Percentiles rank a stretch among this genome's conserved stretches.
phyloP scores from a whole-genome alignment of 2,888 invertebrate genomes.

The Mesochorus sp. region DNA sequence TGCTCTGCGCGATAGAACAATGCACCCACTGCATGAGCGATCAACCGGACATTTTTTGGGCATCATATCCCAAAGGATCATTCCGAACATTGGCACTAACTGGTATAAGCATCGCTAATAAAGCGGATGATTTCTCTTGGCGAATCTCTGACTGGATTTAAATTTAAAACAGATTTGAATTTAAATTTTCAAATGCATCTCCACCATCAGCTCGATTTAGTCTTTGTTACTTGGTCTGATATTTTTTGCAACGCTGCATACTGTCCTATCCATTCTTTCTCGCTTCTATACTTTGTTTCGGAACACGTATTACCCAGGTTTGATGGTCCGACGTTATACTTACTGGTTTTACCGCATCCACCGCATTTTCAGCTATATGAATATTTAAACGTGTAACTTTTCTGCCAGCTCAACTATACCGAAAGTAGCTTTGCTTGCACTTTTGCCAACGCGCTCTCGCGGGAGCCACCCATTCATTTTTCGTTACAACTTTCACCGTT shows the following conservation, averaged over 20 bases:
- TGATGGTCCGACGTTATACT: not conserved
- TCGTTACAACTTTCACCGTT: constrained; percentile 34
- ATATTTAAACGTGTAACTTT: constrained; percentile 78
- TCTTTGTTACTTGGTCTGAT: no score
- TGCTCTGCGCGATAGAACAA: no score
- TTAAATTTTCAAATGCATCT: no score
- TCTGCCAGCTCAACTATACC: constrained; percentile 56
- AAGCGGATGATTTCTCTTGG: no score
- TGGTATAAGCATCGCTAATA: no score
- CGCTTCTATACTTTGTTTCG: not conserved
- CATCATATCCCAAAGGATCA: no score
- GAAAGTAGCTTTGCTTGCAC: constrained; percentile 13
- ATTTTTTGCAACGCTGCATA: not conserved
- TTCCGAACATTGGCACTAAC: no score
- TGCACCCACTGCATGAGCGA: no score
- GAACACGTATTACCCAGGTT: constrained; percentile 6
- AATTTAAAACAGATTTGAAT: no score
- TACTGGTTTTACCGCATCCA: constrained; percentile 32
- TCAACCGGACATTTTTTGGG: no score
- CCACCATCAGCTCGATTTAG: no score
- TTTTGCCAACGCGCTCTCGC: not conserved
- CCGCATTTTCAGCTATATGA: constrained; percentile 66
- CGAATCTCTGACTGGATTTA: no score
- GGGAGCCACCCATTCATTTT: constrained; percentile 28
- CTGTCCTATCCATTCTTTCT: constrained; percentile 10